Evolutionary conservation across 2,113 vertebrate species (phyloP).

Genomic region (Scartelaos histophorus): DNA sequence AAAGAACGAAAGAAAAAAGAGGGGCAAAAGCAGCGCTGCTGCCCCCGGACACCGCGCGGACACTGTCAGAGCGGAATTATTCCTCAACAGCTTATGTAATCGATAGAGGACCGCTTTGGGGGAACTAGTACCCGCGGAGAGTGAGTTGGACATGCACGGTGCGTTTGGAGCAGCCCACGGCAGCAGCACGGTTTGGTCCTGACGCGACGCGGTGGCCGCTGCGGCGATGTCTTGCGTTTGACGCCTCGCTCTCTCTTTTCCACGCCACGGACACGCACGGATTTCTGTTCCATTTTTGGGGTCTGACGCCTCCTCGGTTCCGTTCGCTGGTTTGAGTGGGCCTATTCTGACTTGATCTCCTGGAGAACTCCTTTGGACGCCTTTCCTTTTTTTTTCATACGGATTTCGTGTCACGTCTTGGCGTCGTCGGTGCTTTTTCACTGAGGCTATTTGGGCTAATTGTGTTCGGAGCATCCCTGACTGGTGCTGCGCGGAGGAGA

Average conservation of each 20-base stretch:
- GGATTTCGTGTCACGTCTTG: background rate
- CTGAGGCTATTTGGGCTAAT: slow-evolving; percentile 10
- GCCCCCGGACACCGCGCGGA: slow-evolving; percentile 4
- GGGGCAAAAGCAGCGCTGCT: background rate
- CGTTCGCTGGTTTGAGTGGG: background rate
- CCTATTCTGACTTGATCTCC: background rate
- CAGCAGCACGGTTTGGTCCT: slow-evolving; percentile 2
- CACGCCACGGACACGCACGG: slow-evolving; percentile 3
- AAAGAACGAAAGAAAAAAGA: background rate
- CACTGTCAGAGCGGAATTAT: slow-evolving; percentile 4
- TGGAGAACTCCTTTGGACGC: background rate
- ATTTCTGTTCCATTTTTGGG: background rate
- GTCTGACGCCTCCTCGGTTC: background rate
- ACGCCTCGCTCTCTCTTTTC: background rate
- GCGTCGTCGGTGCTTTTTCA: background rate
- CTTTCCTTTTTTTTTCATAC: background rate
- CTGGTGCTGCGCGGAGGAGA: slow-evolving; percentile 5
- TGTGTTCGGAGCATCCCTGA: slow-evolving; percentile 8
- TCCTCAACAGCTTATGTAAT: slow-evolving; percentile 15
- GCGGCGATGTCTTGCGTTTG: slow-evolving; percentile 4
- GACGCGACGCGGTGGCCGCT: background rate
- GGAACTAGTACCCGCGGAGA: background rate
- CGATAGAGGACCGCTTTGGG: slow-evolving; percentile 11
- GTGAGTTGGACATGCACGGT: slow-evolving; percentile 8
- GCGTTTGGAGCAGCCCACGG: slow-evolving; percentile 8